Percentiles rank a stretch among this genome's conserved stretches.
Evolutionary conservation across 2,797 vertebrate genomes (phyloP).

Genomic region (Decapterus maruadsi): DNA sequence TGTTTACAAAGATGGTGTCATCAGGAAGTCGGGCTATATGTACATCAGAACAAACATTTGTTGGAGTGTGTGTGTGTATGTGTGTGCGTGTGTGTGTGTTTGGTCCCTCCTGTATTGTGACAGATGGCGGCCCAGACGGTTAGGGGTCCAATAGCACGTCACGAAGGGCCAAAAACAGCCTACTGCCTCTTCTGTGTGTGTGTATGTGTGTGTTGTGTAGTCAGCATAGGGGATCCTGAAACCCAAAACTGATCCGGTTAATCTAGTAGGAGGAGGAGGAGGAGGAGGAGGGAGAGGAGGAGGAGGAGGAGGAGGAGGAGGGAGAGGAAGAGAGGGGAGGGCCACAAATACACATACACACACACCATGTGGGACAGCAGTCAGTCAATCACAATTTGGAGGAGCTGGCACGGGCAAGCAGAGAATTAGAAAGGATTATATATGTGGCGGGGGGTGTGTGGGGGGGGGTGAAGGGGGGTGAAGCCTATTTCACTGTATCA

Average conservation of each 20-base stretch:
- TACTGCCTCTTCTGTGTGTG: constrained; percentile 48
- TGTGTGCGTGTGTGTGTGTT: constrained; percentile 20
- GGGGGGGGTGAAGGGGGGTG: constrained; percentile 21
- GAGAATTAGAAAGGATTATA: constrained; percentile 86
- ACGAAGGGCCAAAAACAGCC: constrained; percentile 64
- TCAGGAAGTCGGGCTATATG: constrained; percentile 53
- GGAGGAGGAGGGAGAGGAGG: background rate
- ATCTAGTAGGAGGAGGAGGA: constrained; percentile 37
- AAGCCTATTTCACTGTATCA: constrained; percentile 62
- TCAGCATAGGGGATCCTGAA: background rate
- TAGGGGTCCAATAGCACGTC: constrained; percentile 63
- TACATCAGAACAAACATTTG: constrained; percentile 61
- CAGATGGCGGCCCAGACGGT: constrained; percentile 78
- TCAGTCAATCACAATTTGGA: constrained; percentile 86
- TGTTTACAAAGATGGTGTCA: constrained; percentile 60
- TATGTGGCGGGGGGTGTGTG: constrained; percentile 18
- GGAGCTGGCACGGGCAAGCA: constrained; percentile 72
- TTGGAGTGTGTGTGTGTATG: constrained; percentile 38
- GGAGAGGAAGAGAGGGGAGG: constrained; percentile 11
- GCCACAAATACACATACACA: constrained; percentile 30
- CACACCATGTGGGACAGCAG: constrained; percentile 75
- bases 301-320: constrained; percentile 15
- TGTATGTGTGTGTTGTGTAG: constrained; percentile 30
- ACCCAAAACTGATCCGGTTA: no score
- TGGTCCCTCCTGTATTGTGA: constrained; percentile 61